phyloP scores from a whole-genome alignment of 2,113 vertebrate genomes.

The Chaetorhynchus papuensis region DNA sequence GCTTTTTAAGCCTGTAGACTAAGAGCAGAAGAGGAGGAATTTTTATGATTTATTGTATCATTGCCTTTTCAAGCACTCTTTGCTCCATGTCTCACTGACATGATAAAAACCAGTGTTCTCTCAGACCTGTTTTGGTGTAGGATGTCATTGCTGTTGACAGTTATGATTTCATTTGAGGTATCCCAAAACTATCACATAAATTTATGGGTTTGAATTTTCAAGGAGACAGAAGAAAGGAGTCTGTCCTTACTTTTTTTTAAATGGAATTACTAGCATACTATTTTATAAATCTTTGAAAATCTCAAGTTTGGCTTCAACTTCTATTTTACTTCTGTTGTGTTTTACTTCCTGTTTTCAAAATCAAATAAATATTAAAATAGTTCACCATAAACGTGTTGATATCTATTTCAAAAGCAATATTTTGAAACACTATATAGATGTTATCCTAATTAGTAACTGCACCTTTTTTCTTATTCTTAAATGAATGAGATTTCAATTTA shows the following conservation, averaged over 20 bases:
- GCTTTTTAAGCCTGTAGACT: neutral
- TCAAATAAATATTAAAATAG: neutral
- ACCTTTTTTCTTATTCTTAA: neutral
- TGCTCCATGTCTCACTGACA: neutral
- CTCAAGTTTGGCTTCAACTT: neutral
- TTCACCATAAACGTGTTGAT: neutral
- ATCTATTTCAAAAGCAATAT: neutral
- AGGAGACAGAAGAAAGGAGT: neutral
- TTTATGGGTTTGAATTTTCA: neutral
- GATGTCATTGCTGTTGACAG: neutral
- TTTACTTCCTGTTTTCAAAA: neutral
- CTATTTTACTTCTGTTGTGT: neutral
- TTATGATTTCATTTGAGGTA: neutral
- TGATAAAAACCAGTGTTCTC: neutral
- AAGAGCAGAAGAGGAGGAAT: neutral
- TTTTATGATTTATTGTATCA: constrained; percentile 6
- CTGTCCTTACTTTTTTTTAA: neutral
- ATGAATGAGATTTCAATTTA: neutral
- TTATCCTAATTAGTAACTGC: neutral
- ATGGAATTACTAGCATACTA: neutral
- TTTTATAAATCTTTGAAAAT: neutral
- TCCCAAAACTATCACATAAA: neutral
- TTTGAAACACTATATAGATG: neutral
- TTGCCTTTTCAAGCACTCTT: constrained; percentile 10
- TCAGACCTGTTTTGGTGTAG: neutral